A percentile compares a stretch with the other conserved stretches of the same genome.
These are phyloP conservation scores for Solenopsis fugax DNA, from an alignment of 1,140 invertebrate species.

Conservation along the genomic window DNA sequence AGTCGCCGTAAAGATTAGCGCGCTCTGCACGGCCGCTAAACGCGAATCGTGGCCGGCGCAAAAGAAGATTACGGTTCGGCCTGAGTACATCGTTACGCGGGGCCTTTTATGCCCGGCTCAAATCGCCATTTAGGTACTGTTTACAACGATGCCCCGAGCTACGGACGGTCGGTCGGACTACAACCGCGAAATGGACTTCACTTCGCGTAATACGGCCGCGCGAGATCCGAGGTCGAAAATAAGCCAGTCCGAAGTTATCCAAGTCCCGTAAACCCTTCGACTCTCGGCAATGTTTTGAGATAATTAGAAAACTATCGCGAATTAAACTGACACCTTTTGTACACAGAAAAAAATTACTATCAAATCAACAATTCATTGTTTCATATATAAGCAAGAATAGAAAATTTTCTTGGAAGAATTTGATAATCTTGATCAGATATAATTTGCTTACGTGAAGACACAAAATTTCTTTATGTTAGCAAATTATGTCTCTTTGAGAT, in stretches of 20 bases:
- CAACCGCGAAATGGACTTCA: constrained; percentile 14
- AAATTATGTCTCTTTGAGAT: no score
- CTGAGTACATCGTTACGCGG: constrained; percentile 53
- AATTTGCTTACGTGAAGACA: no score
- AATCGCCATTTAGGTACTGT: constrained; percentile 68
- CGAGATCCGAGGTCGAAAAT: constrained; percentile 27
- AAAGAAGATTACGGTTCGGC: constrained; percentile 67
- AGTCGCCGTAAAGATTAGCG: constrained; percentile 58
- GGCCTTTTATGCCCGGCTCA: constrained; percentile 59
- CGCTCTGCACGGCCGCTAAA: constrained; percentile 2
- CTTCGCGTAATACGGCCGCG: constrained; percentile 23
- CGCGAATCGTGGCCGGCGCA: constrained; percentile 8
- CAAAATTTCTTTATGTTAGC: no score
- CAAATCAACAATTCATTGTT: no score
- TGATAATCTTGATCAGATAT: no score
- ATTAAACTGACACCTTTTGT: constrained; percentile 4
- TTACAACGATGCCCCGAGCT: constrained; percentile 56
- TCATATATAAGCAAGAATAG: no score
- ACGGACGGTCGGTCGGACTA: neutral
- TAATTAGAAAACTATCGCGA: neutral
- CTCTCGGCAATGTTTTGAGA: neutral
- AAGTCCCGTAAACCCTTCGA: neutral
- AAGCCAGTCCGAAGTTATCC: constrained; percentile 57
- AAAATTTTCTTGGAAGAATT: no score
- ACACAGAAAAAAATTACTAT: no score